Conservation (phyloP, 2,888 invertebrate species). For the Vanessa cardui region DNA sequence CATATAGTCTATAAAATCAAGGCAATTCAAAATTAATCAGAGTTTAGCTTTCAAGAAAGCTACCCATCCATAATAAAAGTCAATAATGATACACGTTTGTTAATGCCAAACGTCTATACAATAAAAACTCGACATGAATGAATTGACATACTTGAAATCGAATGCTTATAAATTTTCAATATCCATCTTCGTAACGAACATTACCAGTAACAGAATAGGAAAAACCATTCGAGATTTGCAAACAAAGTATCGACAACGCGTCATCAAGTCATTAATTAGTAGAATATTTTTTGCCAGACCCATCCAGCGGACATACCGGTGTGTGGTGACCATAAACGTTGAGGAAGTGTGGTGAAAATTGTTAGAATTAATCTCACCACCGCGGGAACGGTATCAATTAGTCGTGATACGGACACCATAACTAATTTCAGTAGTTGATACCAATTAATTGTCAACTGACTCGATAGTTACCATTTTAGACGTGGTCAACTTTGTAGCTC, state of each 20-base stretch:
- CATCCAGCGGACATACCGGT: conserved; percentile 10
- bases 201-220: conserved; percentile 1
- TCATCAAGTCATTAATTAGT: conserved; percentile 9
- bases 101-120: too few relatives aligned
- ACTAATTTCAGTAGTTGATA: conserved; percentile 27
- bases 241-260: conserved; percentile 5
- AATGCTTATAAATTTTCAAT: too few relatives aligned
- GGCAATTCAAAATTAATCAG: too few relatives aligned
- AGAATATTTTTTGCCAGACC: conserved; percentile 1
- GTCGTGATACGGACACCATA: conserved; percentile 20
- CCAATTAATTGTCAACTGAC: conserved; percentile 14
- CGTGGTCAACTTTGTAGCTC: background rate
- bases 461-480: background rate
- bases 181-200: background rate
- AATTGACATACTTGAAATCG: too few relatives aligned
- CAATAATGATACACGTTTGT: too few relatives aligned
- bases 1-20: too few relatives aligned
- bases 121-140: too few relatives aligned
- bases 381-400: conserved; percentile 37
- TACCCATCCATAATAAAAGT: too few relatives aligned
- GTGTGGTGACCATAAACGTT: conserved; percentile 21
- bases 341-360: conserved; percentile 46
- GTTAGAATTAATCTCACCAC: conserved; percentile 34
- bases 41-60: too few relatives aligned
- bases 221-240: conserved; percentile 3